Conservation (phyloP, 2,113 vertebrate genomes). For the Gobio gobio region DNA sequence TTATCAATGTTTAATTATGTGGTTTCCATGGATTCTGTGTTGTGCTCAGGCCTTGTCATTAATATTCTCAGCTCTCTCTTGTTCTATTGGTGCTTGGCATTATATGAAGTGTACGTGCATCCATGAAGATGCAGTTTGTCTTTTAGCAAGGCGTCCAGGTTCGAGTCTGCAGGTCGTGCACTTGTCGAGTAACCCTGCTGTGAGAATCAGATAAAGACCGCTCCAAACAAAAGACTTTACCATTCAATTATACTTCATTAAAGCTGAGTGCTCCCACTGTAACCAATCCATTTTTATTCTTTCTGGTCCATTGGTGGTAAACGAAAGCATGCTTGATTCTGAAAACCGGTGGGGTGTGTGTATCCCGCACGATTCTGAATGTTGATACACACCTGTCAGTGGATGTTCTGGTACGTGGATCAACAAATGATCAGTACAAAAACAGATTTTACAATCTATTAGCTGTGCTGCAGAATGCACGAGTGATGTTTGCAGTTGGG, state of each 20-base stretch:
- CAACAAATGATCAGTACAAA: not conserved
- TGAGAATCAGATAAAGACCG: slow-evolving; percentile 9
- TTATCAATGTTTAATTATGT: slow-evolving; percentile 32
- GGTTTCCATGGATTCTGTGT: slow-evolving; percentile 26
- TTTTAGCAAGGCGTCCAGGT: not conserved
- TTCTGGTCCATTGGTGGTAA: not conserved
- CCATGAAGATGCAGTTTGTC: not conserved
- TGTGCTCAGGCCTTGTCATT: not conserved
- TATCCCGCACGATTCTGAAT: not conserved
- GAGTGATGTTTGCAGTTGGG: too few relatives aligned
- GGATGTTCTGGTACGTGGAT: not conserved
- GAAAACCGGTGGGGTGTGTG: not conserved
- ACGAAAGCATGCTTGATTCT: not conserved
- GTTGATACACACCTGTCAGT: not conserved
- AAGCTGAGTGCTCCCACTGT: slow-evolving; percentile 25
- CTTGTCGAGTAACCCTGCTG: slow-evolving; percentile 14
- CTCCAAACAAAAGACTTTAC: not conserved
- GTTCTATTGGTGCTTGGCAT: slow-evolving; percentile 26
- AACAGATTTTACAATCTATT: not conserved
- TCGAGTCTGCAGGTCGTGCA: not conserved
- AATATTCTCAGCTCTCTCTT: not conserved
- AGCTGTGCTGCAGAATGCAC: not conserved
- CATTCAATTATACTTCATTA: slow-evolving; percentile 34
- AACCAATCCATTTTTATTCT: slow-evolving; percentile 26
- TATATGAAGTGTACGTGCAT: not conserved